These are phyloP conservation scores for Gymnocypris eckloni DNA, from an alignment of 2,797 vertebrate genomes.

Conservation along the genomic window DNA sequence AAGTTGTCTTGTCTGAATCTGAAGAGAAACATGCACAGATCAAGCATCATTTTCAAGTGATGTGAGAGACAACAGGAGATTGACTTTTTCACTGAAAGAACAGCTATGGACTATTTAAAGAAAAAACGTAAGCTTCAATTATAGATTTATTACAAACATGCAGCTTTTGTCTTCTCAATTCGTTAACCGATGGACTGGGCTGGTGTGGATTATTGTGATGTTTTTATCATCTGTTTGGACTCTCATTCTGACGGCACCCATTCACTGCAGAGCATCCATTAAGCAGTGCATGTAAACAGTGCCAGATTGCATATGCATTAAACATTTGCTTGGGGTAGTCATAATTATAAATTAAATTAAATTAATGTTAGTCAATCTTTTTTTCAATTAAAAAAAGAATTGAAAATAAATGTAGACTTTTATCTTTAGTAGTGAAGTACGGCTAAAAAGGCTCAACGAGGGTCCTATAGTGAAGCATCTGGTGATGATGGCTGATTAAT, in stretches of 20 bases:
- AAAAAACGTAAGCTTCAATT: too few species aligned
- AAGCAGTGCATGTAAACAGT: not conserved
- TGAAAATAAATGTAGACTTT: not conserved
- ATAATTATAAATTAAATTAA: not conserved
- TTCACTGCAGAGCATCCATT: not conserved
- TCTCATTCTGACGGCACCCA: not conserved
- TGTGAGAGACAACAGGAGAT: not conserved
- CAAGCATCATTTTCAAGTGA: not conserved
- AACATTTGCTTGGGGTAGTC: not conserved
- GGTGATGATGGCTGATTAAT: constrained; percentile 40
- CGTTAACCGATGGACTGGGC: not conserved
- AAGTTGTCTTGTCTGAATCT: too few species aligned
- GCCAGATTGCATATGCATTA: too few species aligned
- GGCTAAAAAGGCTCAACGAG: constrained; percentile 19
- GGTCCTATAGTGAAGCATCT: constrained; percentile 20
- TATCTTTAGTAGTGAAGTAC: not conserved
- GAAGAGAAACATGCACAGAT: not conserved
- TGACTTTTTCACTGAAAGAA: too few species aligned
- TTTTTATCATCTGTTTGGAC: not conserved
- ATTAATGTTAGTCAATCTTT: not conserved
- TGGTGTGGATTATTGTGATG: not conserved
- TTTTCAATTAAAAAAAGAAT: not conserved
- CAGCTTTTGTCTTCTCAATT: not conserved
- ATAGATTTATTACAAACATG: not conserved
- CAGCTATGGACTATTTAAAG: too few species aligned